Percentiles rank a stretch among this genome's conserved stretches.
These are phyloP conservation scores for Macrotrachela quadricornifera DNA, from an alignment of 1,140 invertebrate species.

Conservation along the genomic window DNA sequence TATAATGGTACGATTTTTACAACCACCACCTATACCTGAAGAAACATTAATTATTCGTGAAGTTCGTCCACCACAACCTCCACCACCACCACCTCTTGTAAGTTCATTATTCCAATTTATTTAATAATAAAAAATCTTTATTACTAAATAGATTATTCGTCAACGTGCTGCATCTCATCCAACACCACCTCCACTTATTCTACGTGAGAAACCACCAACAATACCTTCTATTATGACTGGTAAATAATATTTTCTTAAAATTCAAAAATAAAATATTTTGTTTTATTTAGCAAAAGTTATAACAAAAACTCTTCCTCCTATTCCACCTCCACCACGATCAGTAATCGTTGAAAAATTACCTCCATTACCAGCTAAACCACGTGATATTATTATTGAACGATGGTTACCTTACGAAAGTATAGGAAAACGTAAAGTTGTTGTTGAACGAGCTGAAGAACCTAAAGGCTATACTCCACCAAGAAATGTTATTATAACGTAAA, in stretches of 20 bases:
- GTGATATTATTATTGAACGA: constrained; percentile 5
- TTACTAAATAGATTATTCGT: neutral
- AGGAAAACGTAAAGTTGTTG: constrained; percentile 1
- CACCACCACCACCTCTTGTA: neutral
- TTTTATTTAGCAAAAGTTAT: constrained; percentile 1
- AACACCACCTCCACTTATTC: constrained; percentile 4
- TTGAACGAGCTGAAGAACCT: neutral
- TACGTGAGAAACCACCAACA: constrained; percentile 6
- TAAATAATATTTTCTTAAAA: too few species aligned
- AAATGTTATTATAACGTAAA: constrained; percentile 6
- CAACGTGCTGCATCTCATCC: constrained; percentile 1
- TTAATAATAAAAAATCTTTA: too few species aligned
- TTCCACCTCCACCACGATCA: constrained; percentile 7
- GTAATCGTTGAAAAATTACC: constrained; percentile 6
- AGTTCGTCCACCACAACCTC: neutral
- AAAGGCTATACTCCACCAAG: neutral
- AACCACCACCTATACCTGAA: neutral
- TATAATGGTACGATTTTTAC: neutral
- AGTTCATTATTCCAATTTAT: too few species aligned
- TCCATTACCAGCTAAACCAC: constrained; percentile 6
- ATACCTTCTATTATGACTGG: neutral
- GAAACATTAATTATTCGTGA: neutral
- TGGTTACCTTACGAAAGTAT: constrained; percentile 4
- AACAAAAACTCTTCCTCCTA: neutral
- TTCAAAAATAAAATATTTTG: neutral